These are phyloP conservation scores for Chrysolina haemoptera DNA, from an alignment of 2,888 invertebrate species.

Conservation along the genomic window DNA sequence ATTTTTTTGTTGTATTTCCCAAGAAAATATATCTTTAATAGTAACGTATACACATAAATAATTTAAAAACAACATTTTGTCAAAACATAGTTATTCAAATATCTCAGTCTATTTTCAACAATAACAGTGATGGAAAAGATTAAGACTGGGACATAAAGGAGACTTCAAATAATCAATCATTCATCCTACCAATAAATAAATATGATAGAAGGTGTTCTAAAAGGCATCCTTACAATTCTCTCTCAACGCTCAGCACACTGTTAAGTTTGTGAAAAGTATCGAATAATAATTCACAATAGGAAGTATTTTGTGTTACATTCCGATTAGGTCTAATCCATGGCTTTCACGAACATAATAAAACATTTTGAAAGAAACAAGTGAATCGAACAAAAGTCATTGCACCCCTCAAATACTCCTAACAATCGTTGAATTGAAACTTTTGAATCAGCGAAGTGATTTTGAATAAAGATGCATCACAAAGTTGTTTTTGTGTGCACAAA, in stretches of 20 bases:
- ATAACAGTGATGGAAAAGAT: too few relatives aligned
- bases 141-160: too few relatives aligned
- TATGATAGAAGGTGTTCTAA: background rate
- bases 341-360: background rate
- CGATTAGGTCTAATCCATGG: background rate
- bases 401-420: background rate
- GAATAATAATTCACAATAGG: background rate
- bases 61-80: too few relatives aligned
- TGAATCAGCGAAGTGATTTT: background rate
- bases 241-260: background rate
- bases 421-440: background rate
- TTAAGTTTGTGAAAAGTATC: background rate
- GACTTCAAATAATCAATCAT: too few relatives aligned
- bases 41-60: too few relatives aligned
- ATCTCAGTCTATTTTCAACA: too few relatives aligned
- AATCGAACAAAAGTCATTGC: conserved; percentile 2
- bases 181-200: background rate
- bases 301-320: background rate
- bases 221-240: background rate
- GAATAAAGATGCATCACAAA: background rate
- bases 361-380: background rate
- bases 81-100: too few relatives aligned
- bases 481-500: background rate
- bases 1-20: too few relatives aligned
- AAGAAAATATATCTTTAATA: too few relatives aligned